Evolutionary conservation across 2,888 invertebrate species (phyloP).

Genomic region (Tolmerus cingulatus): DNA sequence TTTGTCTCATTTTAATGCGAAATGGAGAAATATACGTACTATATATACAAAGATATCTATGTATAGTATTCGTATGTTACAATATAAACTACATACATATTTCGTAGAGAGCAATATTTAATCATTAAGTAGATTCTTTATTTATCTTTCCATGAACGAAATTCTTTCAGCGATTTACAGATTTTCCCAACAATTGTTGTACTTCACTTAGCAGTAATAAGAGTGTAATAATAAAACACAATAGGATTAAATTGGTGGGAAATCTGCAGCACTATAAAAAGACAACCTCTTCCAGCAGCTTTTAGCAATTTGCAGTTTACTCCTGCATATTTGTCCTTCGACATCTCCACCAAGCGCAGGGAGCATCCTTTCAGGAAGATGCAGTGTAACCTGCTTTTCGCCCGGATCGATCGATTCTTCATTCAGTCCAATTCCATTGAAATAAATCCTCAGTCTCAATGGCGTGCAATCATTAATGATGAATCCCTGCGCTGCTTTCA

Average conservation of each 20-base stretch:
- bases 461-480: neutral
- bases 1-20: no score
- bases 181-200: neutral
- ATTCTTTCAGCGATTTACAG: neutral
- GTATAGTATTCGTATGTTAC: no score
- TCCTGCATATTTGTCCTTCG: neutral
- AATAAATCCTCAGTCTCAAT: neutral
- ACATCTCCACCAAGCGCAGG: neutral
- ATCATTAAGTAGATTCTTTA: neutral
- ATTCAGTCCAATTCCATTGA: neutral
- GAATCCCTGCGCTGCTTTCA: neutral
- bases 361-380: neutral
- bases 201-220: neutral
- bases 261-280: neutral
- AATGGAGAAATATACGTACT: no score
- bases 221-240: neutral
- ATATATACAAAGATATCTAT: no score
- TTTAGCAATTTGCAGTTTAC: neutral
- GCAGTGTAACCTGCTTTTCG: neutral
- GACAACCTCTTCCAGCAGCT: neutral
- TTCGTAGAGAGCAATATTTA: neutral
- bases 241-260: neutral
- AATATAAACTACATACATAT: neutral
- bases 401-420: neutral
- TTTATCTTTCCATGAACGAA: neutral